Base-by-base conservation (phyloP, 2,888 invertebrate species). In the Scaeva pyrastri region DNA sequence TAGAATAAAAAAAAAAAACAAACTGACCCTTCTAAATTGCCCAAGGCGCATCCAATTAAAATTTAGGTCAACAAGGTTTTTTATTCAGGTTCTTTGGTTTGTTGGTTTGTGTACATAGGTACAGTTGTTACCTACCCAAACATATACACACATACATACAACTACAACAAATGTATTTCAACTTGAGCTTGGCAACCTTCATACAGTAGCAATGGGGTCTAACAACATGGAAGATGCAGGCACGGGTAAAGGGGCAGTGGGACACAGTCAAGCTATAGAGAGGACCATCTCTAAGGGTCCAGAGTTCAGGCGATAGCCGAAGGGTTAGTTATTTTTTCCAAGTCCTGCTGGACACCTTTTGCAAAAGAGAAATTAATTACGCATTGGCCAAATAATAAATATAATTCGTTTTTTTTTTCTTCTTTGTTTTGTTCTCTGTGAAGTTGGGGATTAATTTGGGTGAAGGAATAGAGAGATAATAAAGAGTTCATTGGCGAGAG, bases 1-100 rank as follows among this genome's bases (percentile, higher is more conserved):
- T 43, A 26, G 3, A 39, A 19, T 23, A 31, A 66, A 66, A 66
- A 68, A 36, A 72, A 68, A 72, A 80, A 77, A 55, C 56, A 86
- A 82, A 86, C 86, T 86, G 86, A 86, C 86, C 86, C 86, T 86
- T 86, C 76, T 81, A 86, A 64, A 71, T 26, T 7, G 77, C 86
- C 66, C 16, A 66, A 50, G 86, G 86, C 74, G 26, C 50, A 82
- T 86, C 82, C 86, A 86, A 86, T 86, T 86, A 86, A 86, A 82
- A 86, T 86, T 86, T 86, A 82, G 86, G 86, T 86, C 86, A 82
- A 82, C 48, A 62, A 74, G 60, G 68, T 70, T 83, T 72, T 64
- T 36, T 58, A 50, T 31, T 36, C 70, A 71, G 72, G 58, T 72
- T 77, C 64, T 70, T 52, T 23, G 75, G 58, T 58, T 74, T 80